phyloP scores from a whole-genome alignment of 2,888 invertebrate genomes.

The Nebria brevicollis region DNA sequence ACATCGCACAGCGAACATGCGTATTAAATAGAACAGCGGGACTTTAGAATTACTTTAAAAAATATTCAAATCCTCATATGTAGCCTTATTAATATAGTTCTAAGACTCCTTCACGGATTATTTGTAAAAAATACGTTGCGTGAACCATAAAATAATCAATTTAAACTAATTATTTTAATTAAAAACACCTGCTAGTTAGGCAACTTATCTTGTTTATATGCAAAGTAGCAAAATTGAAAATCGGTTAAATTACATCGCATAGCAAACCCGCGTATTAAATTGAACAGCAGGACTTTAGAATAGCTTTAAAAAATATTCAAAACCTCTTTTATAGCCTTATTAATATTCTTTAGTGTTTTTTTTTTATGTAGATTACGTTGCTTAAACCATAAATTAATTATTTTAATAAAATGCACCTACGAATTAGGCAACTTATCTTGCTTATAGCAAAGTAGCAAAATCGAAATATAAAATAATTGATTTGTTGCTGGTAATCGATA shows the following conservation, averaged over 20 bases:
- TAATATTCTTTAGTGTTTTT: background rate
- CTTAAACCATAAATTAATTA: background rate
- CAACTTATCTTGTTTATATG: too few species aligned
- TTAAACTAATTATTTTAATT: too few species aligned
- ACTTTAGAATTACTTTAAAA: background rate
- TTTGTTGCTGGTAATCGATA: too few species aligned
- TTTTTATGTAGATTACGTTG: background rate
- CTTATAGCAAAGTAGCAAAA: too few species aligned
- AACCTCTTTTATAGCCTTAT: background rate
- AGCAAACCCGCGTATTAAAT: background rate
- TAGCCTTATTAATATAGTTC: background rate
- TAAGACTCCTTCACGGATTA: background rate
- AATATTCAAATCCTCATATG: background rate
- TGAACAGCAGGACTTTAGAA: background rate
- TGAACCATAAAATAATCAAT: background rate
- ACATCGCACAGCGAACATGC: slow-evolving; percentile 16
- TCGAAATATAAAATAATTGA: too few species aligned
- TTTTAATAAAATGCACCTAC: too few species aligned
- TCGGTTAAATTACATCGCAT: too few species aligned
- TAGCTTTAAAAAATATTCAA: background rate
- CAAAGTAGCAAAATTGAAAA: too few species aligned
- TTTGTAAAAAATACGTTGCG: background rate
- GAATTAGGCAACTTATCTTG: too few species aligned
- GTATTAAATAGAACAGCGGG: background rate
- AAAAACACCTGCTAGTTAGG: too few species aligned